Evolutionary conservation across 2,888 invertebrate species (phyloP), one percentile per base, ranked within the genome.

Genomic region (Gortyna flavago): DNA sequence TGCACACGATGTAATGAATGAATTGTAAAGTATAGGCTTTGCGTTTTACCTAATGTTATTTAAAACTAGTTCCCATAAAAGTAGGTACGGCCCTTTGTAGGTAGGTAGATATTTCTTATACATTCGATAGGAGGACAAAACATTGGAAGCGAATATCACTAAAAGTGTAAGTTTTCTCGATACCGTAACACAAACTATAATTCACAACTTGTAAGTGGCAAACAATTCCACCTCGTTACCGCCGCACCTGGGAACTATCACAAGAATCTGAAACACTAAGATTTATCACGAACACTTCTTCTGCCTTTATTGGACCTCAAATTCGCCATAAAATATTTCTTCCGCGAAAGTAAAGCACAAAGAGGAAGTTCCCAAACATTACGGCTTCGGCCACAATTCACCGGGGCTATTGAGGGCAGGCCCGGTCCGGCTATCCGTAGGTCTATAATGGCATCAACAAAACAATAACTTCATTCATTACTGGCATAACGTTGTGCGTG

Each of bases 381-480:
- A 83, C 67, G 64, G 77, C 78, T 83, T 81, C 67, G 75, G 87
- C 78, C 81, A 88, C 87, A 86, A 86, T 84, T 88, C 88, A 87
- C 85, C 41, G 75, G 44, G 81, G 87, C 86, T 85, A 85, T 81
- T 81, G 89, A 78, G 88, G 87, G 82, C 89, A 79, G 81, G 71
- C 75, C 59, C 79, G 80, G 87, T 75, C 85, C 80, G 71, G 83
- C 79, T 85, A 89, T 85, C 87, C 81, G 81, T 70, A 72, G 83
- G 72, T 80, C 82, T 79, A 85, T 85, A 88, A 87, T 83, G 82
- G 82, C 80, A 81, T 80, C 82, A 85, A 84, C 88, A 82, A 87
- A 87, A 88, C 87, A 87, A 90, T 90, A 90, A 90, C 83, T 91
- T 85, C 89, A 91, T 91, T 91, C 88, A 89, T 89, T 90, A 87